Conservation (phyloP, 2,888 invertebrate species). For the Platerodrilus igneus region DNA sequence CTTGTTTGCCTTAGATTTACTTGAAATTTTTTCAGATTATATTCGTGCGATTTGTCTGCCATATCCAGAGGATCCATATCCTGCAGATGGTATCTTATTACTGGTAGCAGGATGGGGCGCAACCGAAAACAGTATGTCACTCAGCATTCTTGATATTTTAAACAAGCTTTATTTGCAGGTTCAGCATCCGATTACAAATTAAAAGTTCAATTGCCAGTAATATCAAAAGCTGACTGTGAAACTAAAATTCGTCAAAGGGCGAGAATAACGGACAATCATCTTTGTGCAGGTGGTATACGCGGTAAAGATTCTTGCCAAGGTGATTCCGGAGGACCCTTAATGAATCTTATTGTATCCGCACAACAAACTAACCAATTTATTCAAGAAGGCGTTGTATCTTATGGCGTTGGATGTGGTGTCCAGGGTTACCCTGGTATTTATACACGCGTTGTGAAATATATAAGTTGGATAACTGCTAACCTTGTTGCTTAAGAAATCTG, state of each 20-base stretch:
- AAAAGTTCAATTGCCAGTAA: conserved; percentile 21
- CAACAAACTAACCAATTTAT: conserved; percentile 4
- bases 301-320: conserved; percentile 67
- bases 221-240: conserved; percentile 11
- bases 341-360: conserved; percentile 1
- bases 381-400: conserved; percentile 68
- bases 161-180: conserved; percentile 5
- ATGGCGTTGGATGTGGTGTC: conserved; percentile 76
- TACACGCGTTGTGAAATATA: conserved; percentile 63
- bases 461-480: conserved; percentile 66
- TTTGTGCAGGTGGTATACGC: conserved; percentile 40
- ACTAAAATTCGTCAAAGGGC: conserved; percentile 4
- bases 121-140: conserved; percentile 19
- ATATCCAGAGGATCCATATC: conserved; percentile 18
- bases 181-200: conserved; percentile 12
- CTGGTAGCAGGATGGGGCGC: conserved; percentile 22
- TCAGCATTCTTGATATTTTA: conserved; percentile 2
- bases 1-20: not conserved
- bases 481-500: conserved; percentile 23
- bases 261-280: conserved; percentile 25
- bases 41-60: conserved; percentile 57
- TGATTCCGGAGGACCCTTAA: conserved; percentile 71
- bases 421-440: conserved; percentile 72
- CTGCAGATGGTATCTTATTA: conserved; percentile 7
- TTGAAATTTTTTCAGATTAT: conserved; percentile 45